Percentiles rank a stretch among this genome's conserved stretches.
Evolutionary conservation across 2,797 vertebrate genomes (phyloP).

Genomic region (Pantherophis vulpinus): DNA sequence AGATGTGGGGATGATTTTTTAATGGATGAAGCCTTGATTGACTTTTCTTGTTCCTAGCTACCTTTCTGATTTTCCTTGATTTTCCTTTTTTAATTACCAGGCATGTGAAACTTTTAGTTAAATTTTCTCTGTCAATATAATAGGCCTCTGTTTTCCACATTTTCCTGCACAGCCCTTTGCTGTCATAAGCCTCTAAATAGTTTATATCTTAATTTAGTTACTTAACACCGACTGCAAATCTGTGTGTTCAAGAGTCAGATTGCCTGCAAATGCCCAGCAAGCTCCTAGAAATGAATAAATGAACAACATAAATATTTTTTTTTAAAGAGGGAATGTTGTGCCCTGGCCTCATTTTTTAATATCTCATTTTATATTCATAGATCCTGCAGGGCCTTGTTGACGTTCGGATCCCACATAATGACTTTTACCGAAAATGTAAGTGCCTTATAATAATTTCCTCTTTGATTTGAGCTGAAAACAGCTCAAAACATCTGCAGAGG

Average conservation of each 20-base stretch:
- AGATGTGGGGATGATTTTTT: constrained; percentile 1
- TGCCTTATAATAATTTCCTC: background rate
- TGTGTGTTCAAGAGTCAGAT: background rate
- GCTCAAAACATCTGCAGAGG: background rate
- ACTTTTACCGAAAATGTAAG: constrained; percentile 90
- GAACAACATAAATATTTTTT: background rate
- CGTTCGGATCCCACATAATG: constrained; percentile 90
- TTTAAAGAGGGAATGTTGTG: background rate
- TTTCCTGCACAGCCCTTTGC: background rate
- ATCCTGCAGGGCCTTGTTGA: constrained; percentile 95
- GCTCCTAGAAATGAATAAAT: background rate
- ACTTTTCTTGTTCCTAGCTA: background rate
- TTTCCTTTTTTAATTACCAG: background rate
- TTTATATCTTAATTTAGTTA: background rate
- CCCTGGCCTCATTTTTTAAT: constrained; percentile 15
- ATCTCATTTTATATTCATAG: constrained; percentile 67
- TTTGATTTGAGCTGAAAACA: background rate
- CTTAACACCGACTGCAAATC: background rate
- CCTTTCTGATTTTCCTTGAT: background rate
- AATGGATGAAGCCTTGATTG: background rate
- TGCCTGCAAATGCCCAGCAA: background rate
- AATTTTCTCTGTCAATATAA: background rate
- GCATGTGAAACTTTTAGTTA: background rate
- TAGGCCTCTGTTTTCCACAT: background rate
- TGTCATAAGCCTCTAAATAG: background rate